Evolutionary conservation across 1,140 invertebrate genomes (phyloP), one percentile per base, ranked within the genome.

Genomic region (Aleiodes sp.): DNA sequence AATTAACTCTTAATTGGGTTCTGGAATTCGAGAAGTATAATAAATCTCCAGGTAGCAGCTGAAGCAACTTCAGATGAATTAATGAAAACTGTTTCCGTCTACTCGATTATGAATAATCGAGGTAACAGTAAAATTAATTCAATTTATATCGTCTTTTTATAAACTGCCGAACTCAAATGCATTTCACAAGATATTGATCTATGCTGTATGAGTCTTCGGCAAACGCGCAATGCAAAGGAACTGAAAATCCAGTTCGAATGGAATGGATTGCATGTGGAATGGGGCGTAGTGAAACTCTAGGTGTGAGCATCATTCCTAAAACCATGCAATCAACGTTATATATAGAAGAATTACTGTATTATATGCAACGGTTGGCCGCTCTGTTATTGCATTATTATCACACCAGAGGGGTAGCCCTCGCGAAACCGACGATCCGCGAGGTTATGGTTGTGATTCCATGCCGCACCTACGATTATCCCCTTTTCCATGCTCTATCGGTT

Each of bases 391-490:
- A 69, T 69, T 69, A 69, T 69, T 69, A 69, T 63, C 56, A 59
- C 60, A 70, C 68, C 71, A 41, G 64, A 39, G 26, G 31, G 56
- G 29, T 67, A 43, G 39, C n/a, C 62, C 62, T 43, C 65, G 41
- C 43, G 41, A 26, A n/a, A 60, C 57, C 70, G 76, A 71, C 73
- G 65, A 65, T 46, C 68, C 61, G 35, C 68, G 68, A 60, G 70
- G 81, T 80, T 78, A 76, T 72, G 75, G 63, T 71, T 71, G 70
- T 70, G 70, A 76, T 70, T 75, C 70, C 68, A 59, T 68, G 65
- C 70, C 75, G 73, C 78, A 71, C 75, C 77, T 73, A 76, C 82
- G 82, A 83, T 83, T 83, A 79, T 76, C 68, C 77, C 73, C 74
- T 77, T 80, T 80, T 78, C 75, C 74, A 80, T 70, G 78, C 73